Evolutionary conservation across 2,113 vertebrate genomes (phyloP).

Genomic region (Arizona elegans): DNA sequence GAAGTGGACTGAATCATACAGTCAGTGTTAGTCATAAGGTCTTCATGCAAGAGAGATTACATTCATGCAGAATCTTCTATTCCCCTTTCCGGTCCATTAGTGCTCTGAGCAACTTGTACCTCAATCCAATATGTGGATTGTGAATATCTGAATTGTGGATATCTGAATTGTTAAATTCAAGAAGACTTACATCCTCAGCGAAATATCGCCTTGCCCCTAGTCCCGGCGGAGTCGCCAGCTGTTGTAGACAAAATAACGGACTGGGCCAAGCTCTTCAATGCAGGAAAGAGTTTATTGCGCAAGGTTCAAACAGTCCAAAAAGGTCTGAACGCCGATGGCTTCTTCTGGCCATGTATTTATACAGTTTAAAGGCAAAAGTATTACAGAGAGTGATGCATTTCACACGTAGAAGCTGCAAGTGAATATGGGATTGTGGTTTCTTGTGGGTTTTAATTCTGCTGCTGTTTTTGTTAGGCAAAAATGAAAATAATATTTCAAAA

Average conservation of each 20-base stretch:
- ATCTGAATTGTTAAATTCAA: not conserved
- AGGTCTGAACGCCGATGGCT: too few species aligned
- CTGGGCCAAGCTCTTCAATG: too few species aligned
- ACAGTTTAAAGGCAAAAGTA: too few species aligned
- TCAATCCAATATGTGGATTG: not conserved
- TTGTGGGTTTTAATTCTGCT: conserved; percentile 6
- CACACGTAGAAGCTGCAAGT: too few species aligned
- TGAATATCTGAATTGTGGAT: too few species aligned
- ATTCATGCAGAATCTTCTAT: not conserved
- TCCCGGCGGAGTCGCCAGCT: too few species aligned
- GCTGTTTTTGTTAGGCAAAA: conserved; percentile 4
- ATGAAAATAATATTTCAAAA: conserved; percentile 31
- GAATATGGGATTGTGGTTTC: not conserved
- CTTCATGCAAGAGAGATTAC: not conserved
- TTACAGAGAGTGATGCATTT: too few species aligned
- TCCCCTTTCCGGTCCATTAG: not conserved
- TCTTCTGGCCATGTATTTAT: too few species aligned
- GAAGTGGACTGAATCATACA: not conserved
- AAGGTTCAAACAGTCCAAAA: too few species aligned
- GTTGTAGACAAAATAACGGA: too few species aligned
- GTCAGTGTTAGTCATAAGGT: not conserved
- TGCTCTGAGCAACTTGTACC: not conserved
- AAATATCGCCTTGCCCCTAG: too few species aligned
- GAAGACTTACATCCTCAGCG: not conserved
- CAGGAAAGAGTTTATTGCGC: too few species aligned